Evolutionary conservation across 2,113 vertebrate species (phyloP).

Genomic region (Ranitomeya variabilis): DNA sequence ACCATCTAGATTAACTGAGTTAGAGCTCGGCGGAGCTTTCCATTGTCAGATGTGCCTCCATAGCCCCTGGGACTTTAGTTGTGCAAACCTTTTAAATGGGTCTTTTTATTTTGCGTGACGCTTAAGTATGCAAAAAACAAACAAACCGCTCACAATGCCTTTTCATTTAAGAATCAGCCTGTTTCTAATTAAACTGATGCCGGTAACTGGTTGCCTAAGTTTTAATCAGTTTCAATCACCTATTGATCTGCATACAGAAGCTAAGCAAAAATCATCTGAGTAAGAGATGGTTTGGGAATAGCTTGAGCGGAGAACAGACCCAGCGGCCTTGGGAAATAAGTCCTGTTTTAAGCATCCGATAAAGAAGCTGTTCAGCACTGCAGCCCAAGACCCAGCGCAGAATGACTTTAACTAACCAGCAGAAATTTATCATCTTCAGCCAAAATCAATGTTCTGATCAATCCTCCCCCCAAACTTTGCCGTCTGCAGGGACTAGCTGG

Average conservation of each 20-base stretch:
- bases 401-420: constrained; percentile 94
- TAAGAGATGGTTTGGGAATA: constrained; percentile 86
- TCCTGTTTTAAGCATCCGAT: constrained; percentile 87
- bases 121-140: constrained; percentile 58
- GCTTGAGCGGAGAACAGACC: constrained; percentile 79
- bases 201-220: constrained; percentile 85
- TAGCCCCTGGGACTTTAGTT: constrained; percentile 6
- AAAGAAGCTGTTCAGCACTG: constrained; percentile 86
- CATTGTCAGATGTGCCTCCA: constrained; percentile 1
- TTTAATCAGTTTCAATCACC: constrained; percentile 85
- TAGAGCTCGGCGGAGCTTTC: neutral
- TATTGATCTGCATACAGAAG: constrained; percentile 81
- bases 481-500: constrained; percentile 86
- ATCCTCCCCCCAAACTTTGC: constrained; percentile 81
- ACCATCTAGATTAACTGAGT: constrained; percentile 23
- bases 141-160: constrained; percentile 9
- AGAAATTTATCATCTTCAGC: constrained; percentile 93
- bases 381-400: constrained; percentile 85
- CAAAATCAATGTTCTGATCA: constrained; percentile 89
- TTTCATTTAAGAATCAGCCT: constrained; percentile 79
- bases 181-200: constrained; percentile 82
- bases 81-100: constrained; percentile 4
- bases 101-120: constrained; percentile 56
- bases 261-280: constrained; percentile 81
- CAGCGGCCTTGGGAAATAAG: constrained; percentile 84